Evolutionary conservation across 2,888 invertebrate species (phyloP).

Genomic region (Luperina nickerlii): DNA sequence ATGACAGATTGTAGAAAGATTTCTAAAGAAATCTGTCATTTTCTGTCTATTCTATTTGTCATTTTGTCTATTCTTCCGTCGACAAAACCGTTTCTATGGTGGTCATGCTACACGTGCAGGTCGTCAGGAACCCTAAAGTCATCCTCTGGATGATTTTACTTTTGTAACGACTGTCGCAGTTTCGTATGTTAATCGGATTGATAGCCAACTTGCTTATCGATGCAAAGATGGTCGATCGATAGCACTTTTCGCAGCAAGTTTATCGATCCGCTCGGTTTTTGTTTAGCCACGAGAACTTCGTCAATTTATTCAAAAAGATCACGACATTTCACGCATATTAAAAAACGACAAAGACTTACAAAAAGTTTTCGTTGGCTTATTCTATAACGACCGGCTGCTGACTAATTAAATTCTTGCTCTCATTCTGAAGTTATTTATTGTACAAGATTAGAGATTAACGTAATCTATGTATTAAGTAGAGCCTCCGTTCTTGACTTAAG

Average conservation of each 20-base stretch:
- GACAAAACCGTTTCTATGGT: too few relatives aligned
- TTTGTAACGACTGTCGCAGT: background rate
- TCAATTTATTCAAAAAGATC: background rate
- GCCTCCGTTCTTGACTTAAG: conserved; percentile 26
- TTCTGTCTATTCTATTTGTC: too few relatives aligned
- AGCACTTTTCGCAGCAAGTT: background rate
- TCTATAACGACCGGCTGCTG: conserved; percentile 30
- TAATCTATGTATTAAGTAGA: conserved; percentile 38
- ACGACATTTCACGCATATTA: conserved; percentile 18
- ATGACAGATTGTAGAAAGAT: background rate
- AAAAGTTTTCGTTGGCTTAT: conserved; percentile 25
- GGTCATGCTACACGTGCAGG: too few relatives aligned
- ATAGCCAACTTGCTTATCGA: background rate
- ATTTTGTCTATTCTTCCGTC: background rate
- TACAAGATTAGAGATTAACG: conserved; percentile 52
- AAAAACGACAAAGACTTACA: conserved; percentile 15
- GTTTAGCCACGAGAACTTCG: background rate
- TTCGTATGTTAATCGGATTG: background rate
- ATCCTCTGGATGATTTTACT: background rate
- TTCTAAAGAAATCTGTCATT: too few relatives aligned
- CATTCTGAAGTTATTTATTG: conserved; percentile 52
- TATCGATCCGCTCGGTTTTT: background rate
- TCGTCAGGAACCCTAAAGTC: background rate
- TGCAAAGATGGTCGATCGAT: background rate
- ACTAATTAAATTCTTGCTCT: conserved; percentile 54